Conservation (phyloP, 1,140 invertebrate genomes). For the Potamilus streckersoni region DNA sequence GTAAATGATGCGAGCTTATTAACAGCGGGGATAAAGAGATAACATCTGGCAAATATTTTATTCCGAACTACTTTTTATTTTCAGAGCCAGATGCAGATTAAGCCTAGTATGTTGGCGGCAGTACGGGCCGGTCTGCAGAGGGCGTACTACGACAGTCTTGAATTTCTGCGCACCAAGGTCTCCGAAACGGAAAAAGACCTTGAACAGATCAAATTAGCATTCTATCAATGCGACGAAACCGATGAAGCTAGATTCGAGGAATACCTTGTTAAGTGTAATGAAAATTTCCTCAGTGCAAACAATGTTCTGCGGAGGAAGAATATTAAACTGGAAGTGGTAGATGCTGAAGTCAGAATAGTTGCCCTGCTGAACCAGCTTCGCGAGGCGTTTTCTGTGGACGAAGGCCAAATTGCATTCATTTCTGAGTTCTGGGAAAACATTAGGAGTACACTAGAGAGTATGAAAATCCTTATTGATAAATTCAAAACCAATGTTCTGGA, state of each 20-base stretch:
- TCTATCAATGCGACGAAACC: conserved; percentile 36
- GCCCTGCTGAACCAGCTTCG: conserved; percentile 54
- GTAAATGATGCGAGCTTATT: too few relatives aligned
- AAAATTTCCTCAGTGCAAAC: conserved; percentile 53
- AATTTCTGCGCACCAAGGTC: conserved; percentile 52
- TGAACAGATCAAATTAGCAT: conserved; percentile 34
- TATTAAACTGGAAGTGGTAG: conserved; percentile 53
- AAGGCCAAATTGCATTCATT: conserved; percentile 45
- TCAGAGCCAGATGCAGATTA: too few relatives aligned
- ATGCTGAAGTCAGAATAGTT: conserved; percentile 54
- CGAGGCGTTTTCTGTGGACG: conserved; percentile 40
- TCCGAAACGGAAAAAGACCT: conserved; percentile 46
- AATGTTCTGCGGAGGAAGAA: conserved; percentile 52
- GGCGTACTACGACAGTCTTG: conserved; percentile 57
- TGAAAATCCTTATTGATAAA: conserved; percentile 43
- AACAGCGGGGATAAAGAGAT: too few relatives aligned
- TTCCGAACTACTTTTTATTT: too few relatives aligned
- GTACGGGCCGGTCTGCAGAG: conserved; percentile 48
- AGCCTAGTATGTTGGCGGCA: conserved; percentile 36
- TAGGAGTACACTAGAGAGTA: conserved; percentile 45
- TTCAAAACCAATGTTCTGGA: conserved; percentile 56
- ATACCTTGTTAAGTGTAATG: conserved; percentile 43
- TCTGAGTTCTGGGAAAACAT: conserved; percentile 61
- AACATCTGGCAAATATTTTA: too few relatives aligned
- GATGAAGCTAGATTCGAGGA: conserved; percentile 41